phyloP scores from a whole-genome alignment of 1,140 invertebrate species.

The fruit fly (Drosophila melanogaster) region DNA sequence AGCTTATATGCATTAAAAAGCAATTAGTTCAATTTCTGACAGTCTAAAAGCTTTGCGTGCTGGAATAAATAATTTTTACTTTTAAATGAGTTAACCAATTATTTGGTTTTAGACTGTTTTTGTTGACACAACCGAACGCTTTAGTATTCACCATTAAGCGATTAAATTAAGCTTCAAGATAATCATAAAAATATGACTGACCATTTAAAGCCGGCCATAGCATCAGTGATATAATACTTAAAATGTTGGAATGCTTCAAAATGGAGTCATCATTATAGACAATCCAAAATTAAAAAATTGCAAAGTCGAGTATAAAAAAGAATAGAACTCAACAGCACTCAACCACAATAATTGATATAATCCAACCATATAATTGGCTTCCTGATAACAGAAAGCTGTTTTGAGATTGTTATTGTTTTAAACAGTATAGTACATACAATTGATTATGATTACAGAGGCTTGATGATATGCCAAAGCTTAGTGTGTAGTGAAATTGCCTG shows the following conservation, averaged over 20 bases:
- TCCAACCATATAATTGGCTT: conserved; percentile 6
- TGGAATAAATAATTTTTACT: not conserved
- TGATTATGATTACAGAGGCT: conserved; percentile 35
- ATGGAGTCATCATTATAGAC: too few relatives aligned
- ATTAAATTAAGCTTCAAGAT: not conserved
- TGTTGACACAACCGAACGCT: too few relatives aligned
- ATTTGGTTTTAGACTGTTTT: too few relatives aligned
- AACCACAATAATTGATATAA: not conserved
- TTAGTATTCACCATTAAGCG: not conserved
- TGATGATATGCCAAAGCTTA: conserved; percentile 6
- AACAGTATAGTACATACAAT: conserved; percentile 14
- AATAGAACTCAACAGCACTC: too few relatives aligned
- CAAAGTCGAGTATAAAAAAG: too few relatives aligned
- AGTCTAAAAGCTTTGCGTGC: conserved; percentile 1
- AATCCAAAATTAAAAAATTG: not conserved
- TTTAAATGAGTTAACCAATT: too few relatives aligned
- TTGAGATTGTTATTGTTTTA: conserved; percentile 2
- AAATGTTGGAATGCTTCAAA: too few relatives aligned
- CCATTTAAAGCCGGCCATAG: not conserved
- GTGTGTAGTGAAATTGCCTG: conserved; percentile 18
- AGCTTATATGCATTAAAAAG: not conserved
- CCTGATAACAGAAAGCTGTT: conserved; percentile 35
- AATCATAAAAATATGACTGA: not conserved
- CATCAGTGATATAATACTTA: too few relatives aligned
- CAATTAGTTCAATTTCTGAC: conserved; percentile 1